These are phyloP conservation scores for Tychaedon coryphoeus DNA, from an alignment of 2,113 vertebrate species.

Conservation along the genomic window DNA sequence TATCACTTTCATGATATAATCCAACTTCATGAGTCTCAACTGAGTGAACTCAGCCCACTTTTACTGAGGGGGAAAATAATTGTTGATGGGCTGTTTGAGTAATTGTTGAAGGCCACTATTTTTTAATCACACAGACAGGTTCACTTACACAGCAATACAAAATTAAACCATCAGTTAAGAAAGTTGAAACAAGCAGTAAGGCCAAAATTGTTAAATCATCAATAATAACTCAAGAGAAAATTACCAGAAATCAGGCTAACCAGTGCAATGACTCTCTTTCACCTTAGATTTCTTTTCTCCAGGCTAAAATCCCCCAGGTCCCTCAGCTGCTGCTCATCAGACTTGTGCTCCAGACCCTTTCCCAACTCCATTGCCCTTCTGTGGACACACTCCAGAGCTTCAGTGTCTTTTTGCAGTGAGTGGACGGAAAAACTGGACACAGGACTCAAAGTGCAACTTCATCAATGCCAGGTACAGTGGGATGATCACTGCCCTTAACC, in stretches of 20 bases:
- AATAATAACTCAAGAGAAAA: neutral
- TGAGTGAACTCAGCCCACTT: neutral
- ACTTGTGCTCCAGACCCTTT: neutral
- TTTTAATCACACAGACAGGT: neutral
- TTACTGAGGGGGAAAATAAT: neutral
- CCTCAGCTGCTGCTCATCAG: neutral
- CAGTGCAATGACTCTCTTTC: neutral
- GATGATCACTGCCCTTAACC: fast-evolving
- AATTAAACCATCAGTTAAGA: neutral
- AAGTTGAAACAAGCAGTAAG: neutral
- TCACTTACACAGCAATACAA: neutral
- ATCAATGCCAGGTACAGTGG: too few species aligned
- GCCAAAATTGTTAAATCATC: neutral
- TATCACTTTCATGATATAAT: neutral
- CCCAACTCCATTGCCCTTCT: fast-evolving
- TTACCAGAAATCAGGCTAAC: neutral
- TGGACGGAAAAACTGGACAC: fast-evolving
- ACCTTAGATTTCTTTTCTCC: neutral
- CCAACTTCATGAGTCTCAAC: neutral
- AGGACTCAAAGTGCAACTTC: neutral
- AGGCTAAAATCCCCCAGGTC: fast-evolving
- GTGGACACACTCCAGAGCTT: neutral
- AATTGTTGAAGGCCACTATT: neutral
- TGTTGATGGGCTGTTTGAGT: neutral
- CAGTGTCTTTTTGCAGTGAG: neutral